These are phyloP conservation scores for Xyrichtys novacula DNA, from an alignment of 2,797 vertebrate species.

Conservation along the genomic window DNA sequence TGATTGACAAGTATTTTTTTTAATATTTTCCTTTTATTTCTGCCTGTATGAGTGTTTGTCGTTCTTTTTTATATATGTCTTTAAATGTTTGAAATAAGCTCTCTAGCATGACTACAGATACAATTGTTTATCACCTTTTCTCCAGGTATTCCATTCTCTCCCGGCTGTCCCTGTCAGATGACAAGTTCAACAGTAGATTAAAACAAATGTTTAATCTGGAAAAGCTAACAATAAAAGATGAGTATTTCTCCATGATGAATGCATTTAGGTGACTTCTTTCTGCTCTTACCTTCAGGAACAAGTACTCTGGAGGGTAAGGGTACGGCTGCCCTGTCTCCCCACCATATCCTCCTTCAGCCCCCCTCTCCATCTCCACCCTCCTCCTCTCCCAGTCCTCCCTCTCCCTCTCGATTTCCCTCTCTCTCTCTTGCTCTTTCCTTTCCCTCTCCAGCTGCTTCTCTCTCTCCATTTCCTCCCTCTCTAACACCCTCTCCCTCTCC, in stretches of 20 bases:
- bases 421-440: conserved; percentile 53
- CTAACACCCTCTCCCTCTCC: conserved; percentile 51
- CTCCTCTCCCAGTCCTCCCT: conserved; percentile 65
- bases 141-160: conserved; percentile 84
- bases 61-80: too few relatives aligned
- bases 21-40: too few relatives aligned
- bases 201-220: neutral
- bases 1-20: too few relatives aligned
- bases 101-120: neutral
- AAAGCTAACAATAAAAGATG: neutral
- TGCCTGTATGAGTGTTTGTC: too few relatives aligned
- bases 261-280: neutral
- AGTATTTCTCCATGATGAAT: neutral
- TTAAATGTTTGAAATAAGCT: too few relatives aligned
- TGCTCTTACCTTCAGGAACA: conserved; percentile 79
- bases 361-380: conserved; percentile 62
- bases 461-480: conserved; percentile 27
- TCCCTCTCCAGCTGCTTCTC: conserved; percentile 27
- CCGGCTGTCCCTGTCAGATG: conserved; percentile 82
- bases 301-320: conserved; percentile 77
- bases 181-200: conserved; percentile 25
- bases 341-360: conserved; percentile 56
- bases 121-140: conserved; percentile 79
- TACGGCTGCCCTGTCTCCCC: conserved; percentile 66
- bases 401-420: neutral